These are phyloP conservation scores for Polyommatus iphigenia DNA, from an alignment of 2,888 invertebrate genomes.

Conservation along the genomic window DNA sequence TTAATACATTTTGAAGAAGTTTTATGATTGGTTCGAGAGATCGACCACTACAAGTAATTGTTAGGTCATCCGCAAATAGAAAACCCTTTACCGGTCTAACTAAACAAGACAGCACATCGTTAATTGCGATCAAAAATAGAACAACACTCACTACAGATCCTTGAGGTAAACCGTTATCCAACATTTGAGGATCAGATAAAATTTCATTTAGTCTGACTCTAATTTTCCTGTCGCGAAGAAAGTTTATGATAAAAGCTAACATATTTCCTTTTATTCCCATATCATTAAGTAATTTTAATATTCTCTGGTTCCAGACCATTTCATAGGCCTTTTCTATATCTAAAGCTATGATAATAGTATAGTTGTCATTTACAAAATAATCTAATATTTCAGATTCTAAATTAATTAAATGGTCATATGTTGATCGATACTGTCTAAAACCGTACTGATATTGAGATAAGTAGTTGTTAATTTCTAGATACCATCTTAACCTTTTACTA, in stretches of 20 bases:
- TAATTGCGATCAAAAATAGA: conserved; percentile 37
- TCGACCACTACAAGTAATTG: conserved; percentile 33
- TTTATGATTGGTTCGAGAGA: neutral
- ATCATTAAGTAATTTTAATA: neutral
- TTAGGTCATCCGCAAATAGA: conserved; percentile 37
- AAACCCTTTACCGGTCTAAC: conserved; percentile 35
- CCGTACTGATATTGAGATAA: too few relatives aligned
- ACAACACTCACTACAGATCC: neutral
- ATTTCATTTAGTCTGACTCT: neutral
- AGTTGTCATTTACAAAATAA: too few relatives aligned
- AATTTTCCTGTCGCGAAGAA: neutral
- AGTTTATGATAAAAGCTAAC: neutral
- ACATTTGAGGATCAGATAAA: neutral
- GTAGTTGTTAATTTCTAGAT: neutral
- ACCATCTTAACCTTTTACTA: too few relatives aligned
- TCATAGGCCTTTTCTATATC: neutral
- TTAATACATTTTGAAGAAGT: too few relatives aligned
- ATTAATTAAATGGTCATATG: too few relatives aligned
- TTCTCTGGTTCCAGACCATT: neutral
- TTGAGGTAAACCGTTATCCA: neutral
- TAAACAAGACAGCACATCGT: conserved; percentile 34
- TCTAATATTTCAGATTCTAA: too few relatives aligned
- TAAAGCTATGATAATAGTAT: too few relatives aligned
- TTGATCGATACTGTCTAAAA: too few relatives aligned
- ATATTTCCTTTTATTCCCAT: neutral